Percentiles rank a stretch among this genome's conserved stretches.
These are phyloP conservation scores for Barypeithes pellucidus DNA, from an alignment of 2,888 invertebrate genomes.

Conservation along the genomic window DNA sequence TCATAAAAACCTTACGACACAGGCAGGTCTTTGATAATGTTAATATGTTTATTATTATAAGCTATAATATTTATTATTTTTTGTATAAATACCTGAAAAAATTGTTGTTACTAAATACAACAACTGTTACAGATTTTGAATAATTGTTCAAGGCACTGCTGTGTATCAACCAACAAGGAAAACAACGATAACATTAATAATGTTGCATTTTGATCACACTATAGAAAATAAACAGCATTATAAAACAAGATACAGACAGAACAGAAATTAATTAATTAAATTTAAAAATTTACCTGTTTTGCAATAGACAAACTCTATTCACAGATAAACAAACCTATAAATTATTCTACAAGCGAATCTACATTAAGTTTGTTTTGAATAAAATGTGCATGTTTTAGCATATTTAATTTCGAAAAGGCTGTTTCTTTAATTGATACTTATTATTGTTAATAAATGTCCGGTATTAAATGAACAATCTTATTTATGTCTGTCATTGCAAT, in stretches of 20 bases:
- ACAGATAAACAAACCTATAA: constrained; percentile 17
- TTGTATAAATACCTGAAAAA: neutral
- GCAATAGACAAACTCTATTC: neutral
- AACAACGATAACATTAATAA: no score
- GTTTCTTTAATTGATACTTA: neutral
- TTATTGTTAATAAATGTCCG: neutral
- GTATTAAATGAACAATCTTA: neutral
- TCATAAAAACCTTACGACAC: neutral
- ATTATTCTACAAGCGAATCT: constrained; percentile 18
- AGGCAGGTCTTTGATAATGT: neutral
- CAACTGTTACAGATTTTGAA: no score
- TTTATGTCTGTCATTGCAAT: neutral
- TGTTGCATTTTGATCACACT: no score
- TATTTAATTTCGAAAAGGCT: neutral
- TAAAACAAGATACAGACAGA: no score
- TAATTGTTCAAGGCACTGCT: no score
- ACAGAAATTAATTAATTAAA: no score
- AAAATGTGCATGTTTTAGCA: constrained; percentile 24
- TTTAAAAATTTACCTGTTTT: neutral
- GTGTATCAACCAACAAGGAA: no score
- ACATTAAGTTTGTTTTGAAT: constrained; percentile 20
- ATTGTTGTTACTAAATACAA: neutral
- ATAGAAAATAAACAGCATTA: no score
- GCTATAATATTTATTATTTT: neutral
- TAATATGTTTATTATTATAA: neutral